These are phyloP conservation scores for Zaprionus tsacasi DNA, from an alignment of 1,140 invertebrate genomes.

Conservation along the genomic window DNA sequence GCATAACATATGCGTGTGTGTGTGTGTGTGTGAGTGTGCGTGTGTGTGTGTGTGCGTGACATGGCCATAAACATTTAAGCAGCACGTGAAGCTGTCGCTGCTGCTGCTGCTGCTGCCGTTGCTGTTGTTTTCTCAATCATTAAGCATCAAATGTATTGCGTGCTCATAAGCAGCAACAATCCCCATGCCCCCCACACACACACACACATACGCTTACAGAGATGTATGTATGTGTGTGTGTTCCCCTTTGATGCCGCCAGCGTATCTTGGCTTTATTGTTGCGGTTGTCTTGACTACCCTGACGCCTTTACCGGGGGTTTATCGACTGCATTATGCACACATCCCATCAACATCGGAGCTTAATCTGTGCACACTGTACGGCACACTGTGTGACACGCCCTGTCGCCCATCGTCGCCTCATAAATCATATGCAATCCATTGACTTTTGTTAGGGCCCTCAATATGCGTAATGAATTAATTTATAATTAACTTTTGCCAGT, in stretches of 20 bases:
- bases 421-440: slow-evolving; percentile 55
- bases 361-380: slow-evolving; percentile 11
- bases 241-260: not conserved
- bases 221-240: not conserved
- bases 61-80: slow-evolving; percentile 18
- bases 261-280: slow-evolving; percentile 36
- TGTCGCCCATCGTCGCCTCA: not conserved
- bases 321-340: slow-evolving; percentile 53
- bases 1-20: slow-evolving; percentile 1
- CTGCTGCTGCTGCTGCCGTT: slow-evolving; percentile 18
- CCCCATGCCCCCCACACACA: not conserved
- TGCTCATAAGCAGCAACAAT: slow-evolving; percentile 32
- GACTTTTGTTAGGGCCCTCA: slow-evolving; percentile 45
- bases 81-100: not conserved
- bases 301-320: slow-evolving; percentile 29
- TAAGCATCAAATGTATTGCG: slow-evolving; percentile 62
- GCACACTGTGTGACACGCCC: not conserved
- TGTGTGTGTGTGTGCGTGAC: not conserved
- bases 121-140: slow-evolving; percentile 64
- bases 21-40: not conserved
- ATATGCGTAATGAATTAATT: slow-evolving; percentile 47
- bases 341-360: slow-evolving; percentile 17
- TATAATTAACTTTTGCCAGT: slow-evolving; percentile 43
- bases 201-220: not conserved
- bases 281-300: slow-evolving; percentile 42